Percentiles rank a stretch among this genome's conserved stretches.
Conservation (phyloP, 1,140 invertebrate genomes). For the Drosophila seguyi region DNA sequence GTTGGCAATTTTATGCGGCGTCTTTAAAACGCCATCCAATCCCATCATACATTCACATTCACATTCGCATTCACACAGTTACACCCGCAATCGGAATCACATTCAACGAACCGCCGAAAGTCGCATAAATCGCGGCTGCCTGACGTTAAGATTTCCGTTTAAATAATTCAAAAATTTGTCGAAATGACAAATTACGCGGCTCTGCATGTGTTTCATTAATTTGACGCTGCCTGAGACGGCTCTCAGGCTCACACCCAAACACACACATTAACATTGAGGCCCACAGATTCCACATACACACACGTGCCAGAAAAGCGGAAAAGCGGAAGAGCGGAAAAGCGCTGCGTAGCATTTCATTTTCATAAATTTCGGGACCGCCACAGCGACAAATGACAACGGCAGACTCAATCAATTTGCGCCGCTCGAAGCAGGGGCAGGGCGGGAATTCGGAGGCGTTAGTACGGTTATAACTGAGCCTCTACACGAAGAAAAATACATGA, state of each 20-base stretch:
- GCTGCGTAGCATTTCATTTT: constrained; percentile 74
- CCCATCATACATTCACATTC: constrained; percentile 34
- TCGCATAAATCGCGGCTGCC: constrained; percentile 58
- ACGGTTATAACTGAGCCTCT: constrained; percentile 26
- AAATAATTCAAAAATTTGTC: constrained; percentile 80
- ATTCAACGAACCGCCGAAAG: constrained; percentile 24
- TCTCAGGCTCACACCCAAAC: constrained; percentile 4
- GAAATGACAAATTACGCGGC: constrained; percentile 77
- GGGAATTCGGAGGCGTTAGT: constrained; percentile 25
- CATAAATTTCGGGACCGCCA: constrained; percentile 72
- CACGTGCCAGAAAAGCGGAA: constrained; percentile 61
- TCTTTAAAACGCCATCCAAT: constrained; percentile 61
- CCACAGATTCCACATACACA: constrained; percentile 46
- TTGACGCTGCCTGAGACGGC: constrained; percentile 52
- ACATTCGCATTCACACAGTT: constrained; percentile 10
- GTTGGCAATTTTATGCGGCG: constrained; percentile 52
- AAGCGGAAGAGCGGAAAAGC: constrained; percentile 64
- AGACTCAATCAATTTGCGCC: constrained; percentile 79
- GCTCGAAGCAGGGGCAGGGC: constrained; percentile 13
- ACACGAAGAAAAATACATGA: not conserved
- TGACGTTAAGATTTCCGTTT: constrained; percentile 75
- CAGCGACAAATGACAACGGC: constrained; percentile 76
- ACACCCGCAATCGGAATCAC: constrained; percentile 41
- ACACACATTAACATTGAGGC: constrained; percentile 17
- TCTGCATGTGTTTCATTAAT: constrained; percentile 79